Conservation (phyloP, 2,797 vertebrate genomes). For the Erethizon dorsatum region DNA sequence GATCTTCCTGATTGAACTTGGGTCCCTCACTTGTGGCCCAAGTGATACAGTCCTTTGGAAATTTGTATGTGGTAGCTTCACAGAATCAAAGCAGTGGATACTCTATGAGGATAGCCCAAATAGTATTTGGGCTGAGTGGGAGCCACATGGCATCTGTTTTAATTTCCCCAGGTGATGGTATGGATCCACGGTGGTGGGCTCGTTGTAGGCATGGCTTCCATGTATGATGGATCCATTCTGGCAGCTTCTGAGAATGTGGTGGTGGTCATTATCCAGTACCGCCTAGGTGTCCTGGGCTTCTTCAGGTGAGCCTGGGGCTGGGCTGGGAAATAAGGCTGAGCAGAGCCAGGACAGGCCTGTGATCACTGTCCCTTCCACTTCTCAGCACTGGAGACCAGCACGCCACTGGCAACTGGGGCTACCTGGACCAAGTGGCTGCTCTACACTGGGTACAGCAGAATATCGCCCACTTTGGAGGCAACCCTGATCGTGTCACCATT, state of each 20-base stretch:
- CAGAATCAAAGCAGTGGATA: not conserved
- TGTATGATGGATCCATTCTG: not conserved
- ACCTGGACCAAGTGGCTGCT: not conserved
- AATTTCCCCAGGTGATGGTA: not conserved
- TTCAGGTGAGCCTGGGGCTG: not conserved
- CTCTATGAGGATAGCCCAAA: not conserved
- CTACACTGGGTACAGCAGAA: not conserved
- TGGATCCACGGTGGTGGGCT: not conserved
- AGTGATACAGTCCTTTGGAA: not conserved
- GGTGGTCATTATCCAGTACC: not conserved
- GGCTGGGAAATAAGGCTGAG: not conserved
- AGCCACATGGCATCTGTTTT: not conserved
- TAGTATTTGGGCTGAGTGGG: not conserved
- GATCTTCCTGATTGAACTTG: not conserved
- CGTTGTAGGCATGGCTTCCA: not conserved
- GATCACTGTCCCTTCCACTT: not conserved
- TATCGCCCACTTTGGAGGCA: constrained; percentile 86
- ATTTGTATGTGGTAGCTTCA: not conserved
- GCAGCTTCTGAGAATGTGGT: not conserved
- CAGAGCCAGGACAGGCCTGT: not conserved
- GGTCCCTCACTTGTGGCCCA: not conserved
- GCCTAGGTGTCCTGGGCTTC: not conserved
- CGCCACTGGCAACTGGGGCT: not conserved
- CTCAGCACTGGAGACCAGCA: not conserved
- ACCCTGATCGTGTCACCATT: constrained; percentile 89